phyloP scores from a whole-genome alignment of 2,797 vertebrate genomes.

The Spinibarbus caldwelli region DNA sequence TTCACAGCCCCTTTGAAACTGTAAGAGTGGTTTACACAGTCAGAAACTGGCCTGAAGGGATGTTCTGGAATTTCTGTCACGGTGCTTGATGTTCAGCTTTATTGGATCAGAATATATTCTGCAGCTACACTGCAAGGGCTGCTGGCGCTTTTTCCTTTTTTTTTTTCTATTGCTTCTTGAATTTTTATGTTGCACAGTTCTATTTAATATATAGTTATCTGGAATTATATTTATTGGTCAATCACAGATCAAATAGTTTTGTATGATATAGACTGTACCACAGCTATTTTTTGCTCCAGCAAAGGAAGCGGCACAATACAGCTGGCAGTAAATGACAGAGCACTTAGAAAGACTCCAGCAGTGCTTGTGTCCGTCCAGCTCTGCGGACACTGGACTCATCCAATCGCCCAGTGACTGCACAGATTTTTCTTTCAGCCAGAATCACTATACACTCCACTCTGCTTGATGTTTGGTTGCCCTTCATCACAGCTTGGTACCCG shows the following conservation, averaged over 20 bases:
- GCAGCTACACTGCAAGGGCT: not conserved
- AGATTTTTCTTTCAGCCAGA: not conserved
- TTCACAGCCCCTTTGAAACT: not conserved
- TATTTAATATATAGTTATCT: not conserved
- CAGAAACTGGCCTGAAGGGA: not conserved
- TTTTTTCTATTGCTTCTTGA: not conserved
- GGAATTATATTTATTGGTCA: not conserved
- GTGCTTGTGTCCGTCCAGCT: not conserved
- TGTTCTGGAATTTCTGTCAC: not conserved
- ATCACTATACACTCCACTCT: not conserved
- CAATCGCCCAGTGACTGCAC: not conserved
- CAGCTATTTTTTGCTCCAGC: not conserved
- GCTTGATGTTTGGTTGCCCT: not conserved
- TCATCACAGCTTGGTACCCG: not conserved
- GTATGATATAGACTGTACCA: not conserved
- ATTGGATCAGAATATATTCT: not conserved
- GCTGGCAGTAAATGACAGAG: not conserved
- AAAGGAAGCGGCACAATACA: not conserved
- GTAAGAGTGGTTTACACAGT: not conserved
- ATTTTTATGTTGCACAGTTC: not conserved
- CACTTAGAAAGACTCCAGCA: not conserved
- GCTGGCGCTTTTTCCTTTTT: not conserved
- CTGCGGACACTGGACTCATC: not conserved
- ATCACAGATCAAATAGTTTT: not conserved
- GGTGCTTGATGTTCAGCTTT: not conserved